These are phyloP conservation scores for Drosophila kanekoi DNA, from an alignment of 2,888 invertebrate genomes.

Conservation along the genomic window DNA sequence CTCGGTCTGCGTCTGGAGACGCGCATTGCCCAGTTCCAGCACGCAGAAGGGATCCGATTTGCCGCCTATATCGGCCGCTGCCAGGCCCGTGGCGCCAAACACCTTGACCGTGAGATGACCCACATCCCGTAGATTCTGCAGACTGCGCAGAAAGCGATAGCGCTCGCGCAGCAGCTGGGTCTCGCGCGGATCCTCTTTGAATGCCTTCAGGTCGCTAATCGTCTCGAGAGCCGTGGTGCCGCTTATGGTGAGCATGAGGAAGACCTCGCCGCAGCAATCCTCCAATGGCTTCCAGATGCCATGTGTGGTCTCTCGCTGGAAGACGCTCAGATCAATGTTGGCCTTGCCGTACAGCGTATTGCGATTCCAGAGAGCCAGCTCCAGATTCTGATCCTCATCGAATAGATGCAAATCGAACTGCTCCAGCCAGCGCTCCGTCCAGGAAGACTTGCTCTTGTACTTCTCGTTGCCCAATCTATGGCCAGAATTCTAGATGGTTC, in stretches of 20 bases:
- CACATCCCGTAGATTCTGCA: constrained; percentile 92
- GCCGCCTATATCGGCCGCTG: constrained; percentile 97
- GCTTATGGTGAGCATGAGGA: constrained; percentile 96
- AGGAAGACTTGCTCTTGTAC: constrained; percentile 96
- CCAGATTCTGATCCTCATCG: constrained; percentile 96
- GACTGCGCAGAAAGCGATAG: constrained; percentile 87
- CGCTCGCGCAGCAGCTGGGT: constrained; percentile 87
- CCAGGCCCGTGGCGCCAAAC: constrained; percentile 92
- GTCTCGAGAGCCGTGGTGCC: constrained; percentile 97
- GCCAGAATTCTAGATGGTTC: not conserved
- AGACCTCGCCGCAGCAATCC: constrained; percentile 93
- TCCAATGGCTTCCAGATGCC: constrained; percentile 95
- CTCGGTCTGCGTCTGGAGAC: constrained; percentile 98
- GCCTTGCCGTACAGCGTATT: constrained; percentile 87
- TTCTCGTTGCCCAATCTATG: constrained; percentile 97
- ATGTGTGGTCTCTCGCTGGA: constrained; percentile 96
- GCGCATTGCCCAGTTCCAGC: constrained; percentile 96
- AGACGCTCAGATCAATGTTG: constrained; percentile 92
- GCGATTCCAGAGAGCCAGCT: constrained; percentile 93
- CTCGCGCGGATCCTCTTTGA: constrained; percentile 92
- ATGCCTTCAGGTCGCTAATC: constrained; percentile 94
- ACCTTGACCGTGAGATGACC: constrained; percentile 98
- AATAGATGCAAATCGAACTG: constrained; percentile 98
- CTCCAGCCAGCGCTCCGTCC: constrained; percentile 97
- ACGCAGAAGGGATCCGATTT: constrained; percentile 99